Evolutionary conservation across 2,113 vertebrate species (phyloP).

Genomic region (Probosciger aterrimus): DNA sequence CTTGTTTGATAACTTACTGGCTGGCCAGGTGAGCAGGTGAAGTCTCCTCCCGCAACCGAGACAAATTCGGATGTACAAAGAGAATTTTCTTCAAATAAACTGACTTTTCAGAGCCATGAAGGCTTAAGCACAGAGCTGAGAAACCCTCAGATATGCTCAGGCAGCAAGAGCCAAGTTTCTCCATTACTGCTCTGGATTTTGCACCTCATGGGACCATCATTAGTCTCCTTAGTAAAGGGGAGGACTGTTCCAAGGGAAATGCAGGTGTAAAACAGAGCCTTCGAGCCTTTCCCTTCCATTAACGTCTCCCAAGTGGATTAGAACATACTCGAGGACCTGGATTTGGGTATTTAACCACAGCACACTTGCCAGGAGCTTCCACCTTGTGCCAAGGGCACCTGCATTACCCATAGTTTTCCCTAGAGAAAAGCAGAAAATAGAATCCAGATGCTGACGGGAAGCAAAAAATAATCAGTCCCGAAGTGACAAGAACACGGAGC

Average conservation of each 20-base stretch:
- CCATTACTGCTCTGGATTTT: background rate
- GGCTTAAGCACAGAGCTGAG: background rate
- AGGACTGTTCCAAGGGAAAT: background rate
- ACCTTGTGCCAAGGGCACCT: background rate
- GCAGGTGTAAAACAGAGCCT: background rate
- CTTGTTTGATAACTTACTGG: too few relatives aligned
- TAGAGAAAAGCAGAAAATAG: background rate
- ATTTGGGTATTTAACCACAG: background rate
- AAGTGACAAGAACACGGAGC: background rate
- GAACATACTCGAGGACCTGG: accelerated
- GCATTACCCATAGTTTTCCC: background rate
- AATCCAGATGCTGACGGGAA: background rate
- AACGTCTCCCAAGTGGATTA: background rate
- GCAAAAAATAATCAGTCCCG: background rate
- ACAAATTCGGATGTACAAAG: accelerated
- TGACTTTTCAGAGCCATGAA: background rate
- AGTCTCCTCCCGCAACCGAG: accelerated
- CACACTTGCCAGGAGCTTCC: background rate
- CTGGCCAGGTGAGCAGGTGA: background rate
- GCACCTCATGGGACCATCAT: background rate
- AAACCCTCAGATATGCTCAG: accelerated
- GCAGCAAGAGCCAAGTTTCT: background rate
- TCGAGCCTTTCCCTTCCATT: background rate
- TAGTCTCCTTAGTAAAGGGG: background rate
- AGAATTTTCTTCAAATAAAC: background rate